Evolutionary conservation across 2,113 vertebrate species (phyloP).

Genomic region (Halcyon senegalensis): DNA sequence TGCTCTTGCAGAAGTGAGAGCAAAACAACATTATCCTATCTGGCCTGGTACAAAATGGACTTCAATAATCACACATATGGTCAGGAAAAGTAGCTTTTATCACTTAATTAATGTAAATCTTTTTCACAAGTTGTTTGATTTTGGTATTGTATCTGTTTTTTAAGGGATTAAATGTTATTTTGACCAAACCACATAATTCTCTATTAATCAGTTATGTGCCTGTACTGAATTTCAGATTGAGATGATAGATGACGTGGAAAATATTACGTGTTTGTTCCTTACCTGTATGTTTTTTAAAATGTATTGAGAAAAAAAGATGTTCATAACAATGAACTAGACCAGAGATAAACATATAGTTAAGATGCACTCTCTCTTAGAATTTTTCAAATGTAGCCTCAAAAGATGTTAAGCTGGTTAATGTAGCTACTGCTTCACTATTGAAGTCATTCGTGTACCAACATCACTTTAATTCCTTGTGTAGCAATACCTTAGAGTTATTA

Average conservation of each 20-base stretch:
- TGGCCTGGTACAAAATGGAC: background rate
- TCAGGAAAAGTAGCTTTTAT: background rate
- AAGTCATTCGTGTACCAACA: background rate
- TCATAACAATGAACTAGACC: background rate
- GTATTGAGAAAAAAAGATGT: background rate
- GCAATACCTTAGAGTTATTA: background rate
- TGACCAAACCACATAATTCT: background rate
- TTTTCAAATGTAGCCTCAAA: background rate
- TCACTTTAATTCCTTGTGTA: background rate
- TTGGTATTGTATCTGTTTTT: background rate
- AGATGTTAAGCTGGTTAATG: background rate
- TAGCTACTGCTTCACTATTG: background rate
- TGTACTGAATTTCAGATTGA: background rate
- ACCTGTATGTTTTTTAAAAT: background rate
- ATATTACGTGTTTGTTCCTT: background rate
- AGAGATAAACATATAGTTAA: background rate
- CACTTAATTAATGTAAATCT: background rate
- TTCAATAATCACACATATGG: background rate
- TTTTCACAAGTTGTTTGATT: background rate
- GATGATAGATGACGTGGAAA: background rate
- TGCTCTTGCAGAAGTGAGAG: background rate
- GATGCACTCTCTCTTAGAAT: background rate
- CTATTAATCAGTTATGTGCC: background rate
- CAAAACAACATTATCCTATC: background rate
- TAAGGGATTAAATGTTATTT: background rate